Conservation (phyloP, 1,140 invertebrate species). For the Bombus difficillimus region DNA sequence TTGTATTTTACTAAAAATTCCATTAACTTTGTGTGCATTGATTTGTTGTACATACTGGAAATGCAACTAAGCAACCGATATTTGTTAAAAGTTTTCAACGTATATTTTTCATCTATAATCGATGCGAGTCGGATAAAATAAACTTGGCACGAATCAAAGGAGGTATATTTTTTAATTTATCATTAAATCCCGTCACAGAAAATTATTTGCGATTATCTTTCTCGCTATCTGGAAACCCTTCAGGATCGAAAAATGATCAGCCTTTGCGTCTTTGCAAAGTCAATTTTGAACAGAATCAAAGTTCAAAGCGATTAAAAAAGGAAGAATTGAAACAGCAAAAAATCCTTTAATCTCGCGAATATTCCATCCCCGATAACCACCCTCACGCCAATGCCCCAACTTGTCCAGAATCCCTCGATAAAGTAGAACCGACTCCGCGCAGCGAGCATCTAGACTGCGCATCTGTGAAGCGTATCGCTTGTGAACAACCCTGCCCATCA, state of each 20-base stretch:
- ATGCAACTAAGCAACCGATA: neutral
- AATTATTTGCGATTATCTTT: too few relatives aligned
- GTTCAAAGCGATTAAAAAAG: neutral
- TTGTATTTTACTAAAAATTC: neutral
- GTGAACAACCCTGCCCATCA: conserved; percentile 31
- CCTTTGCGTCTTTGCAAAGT: neutral
- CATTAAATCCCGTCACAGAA: too few relatives aligned
- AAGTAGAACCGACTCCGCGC: conserved; percentile 39
- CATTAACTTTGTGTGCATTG: neutral
- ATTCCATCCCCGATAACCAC: neutral
- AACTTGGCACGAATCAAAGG: too few relatives aligned
- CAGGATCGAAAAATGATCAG: neutral
- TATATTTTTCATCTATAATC: too few relatives aligned
- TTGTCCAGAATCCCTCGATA: conserved; percentile 62
- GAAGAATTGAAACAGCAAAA: neutral
- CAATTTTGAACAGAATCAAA: neutral
- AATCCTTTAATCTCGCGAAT: neutral
- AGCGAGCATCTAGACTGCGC: neutral
- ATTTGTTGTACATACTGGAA: neutral
- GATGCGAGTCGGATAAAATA: too few relatives aligned
- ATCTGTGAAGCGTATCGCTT: conserved; percentile 4
- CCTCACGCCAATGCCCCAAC: neutral
- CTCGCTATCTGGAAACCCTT: too few relatives aligned
- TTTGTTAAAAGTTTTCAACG: too few relatives aligned
- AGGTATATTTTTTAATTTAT: too few relatives aligned